Evolutionary conservation across 92 coral and sea anemone species (phyloP), one percentile per base, ranked within the genome.

Genomic region (Phenganax subtilis): DNA sequence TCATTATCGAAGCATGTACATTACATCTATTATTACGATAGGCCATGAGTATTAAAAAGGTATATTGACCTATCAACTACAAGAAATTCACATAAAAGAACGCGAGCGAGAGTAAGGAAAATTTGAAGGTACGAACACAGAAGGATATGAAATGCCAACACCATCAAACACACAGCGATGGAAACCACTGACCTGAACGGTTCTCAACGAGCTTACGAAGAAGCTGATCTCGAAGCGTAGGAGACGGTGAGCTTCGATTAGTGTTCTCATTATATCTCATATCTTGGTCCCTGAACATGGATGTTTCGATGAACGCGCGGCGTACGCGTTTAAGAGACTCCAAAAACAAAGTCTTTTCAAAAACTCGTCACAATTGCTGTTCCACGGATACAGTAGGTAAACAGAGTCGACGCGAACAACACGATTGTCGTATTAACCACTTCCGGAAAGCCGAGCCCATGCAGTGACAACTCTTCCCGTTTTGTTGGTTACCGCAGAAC

Each of bases 181-280:
- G 51, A 79, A 79, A 29, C 69, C 67, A 79, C 83, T 79, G 83
- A 79, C 83, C 83, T 79, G 83, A 79, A 65, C 83, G 83, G 71
- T 20, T 79, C 75, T 79, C 83, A 37, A 79, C 83, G 65, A 79
- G 83, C 57, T 79, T 79, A 52, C 83, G 83, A 9, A 79, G 73
- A 14, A 79, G 83, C 83, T 79, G 83, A 65, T 79, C 83, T 16
- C 83, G 83, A 44, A 79, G 83, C 55, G 83, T 62, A 10, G 83
- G 83, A 9, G 83, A 79, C 27, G 83, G 74, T 52, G 83, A 63
- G 3, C 37, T 63, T 37, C 83, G 72, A 65, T 51, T 63, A 51
- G 20, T 62, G 57, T 64, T 79, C 25, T 79, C 83, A 64, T 79
- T 79, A 12, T 44, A 79, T 60, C 83, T 72, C 83, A 79, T 79